Percentiles rank a stretch among this genome's conserved stretches.
These are phyloP conservation scores for Dynastes grantii DNA, from an alignment of 2,888 invertebrate genomes.

Conservation along the genomic window DNA sequence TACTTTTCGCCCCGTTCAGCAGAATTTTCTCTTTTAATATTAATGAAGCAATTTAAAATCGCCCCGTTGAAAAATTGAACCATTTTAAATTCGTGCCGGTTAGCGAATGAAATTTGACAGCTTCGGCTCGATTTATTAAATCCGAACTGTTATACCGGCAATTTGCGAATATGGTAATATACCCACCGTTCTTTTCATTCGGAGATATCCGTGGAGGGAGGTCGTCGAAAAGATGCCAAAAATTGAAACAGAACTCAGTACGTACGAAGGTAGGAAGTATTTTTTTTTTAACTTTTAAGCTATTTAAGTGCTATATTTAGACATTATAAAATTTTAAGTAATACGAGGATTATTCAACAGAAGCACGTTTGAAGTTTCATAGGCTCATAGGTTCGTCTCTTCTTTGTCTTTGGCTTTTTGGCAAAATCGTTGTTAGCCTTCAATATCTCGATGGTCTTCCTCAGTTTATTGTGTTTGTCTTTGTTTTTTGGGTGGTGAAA, in stretches of 20 bases:
- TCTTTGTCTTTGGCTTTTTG: conserved; percentile 66
- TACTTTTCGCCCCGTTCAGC: conserved; percentile 47
- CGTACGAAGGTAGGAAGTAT: no score
- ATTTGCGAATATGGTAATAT: no score
- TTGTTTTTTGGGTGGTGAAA: conserved; percentile 59
- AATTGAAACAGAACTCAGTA: no score
- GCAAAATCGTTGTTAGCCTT: conserved; percentile 77
- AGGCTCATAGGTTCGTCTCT: conserved; percentile 61
- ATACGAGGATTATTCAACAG: no score
- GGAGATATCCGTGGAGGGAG: no score
- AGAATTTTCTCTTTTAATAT: conserved; percentile 51
- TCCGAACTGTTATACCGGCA: background rate
- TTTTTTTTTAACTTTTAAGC: no score
- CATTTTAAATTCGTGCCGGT: conserved; percentile 32
- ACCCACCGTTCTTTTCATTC: no score
- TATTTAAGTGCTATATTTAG: no score
- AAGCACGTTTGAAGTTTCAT: no score
- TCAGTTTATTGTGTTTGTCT: conserved; percentile 68
- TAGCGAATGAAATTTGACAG: conserved; percentile 35
- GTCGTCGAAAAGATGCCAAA: no score
- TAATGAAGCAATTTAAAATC: conserved; percentile 52
- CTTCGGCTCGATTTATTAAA: conserved; percentile 32
- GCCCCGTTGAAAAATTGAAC: conserved; percentile 46
- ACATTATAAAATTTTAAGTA: no score
- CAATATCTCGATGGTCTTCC: conserved; percentile 76